These are phyloP conservation scores for Periophthalmus modestus DNA, from an alignment of 2,113 vertebrate genomes.

Conservation along the genomic window DNA sequence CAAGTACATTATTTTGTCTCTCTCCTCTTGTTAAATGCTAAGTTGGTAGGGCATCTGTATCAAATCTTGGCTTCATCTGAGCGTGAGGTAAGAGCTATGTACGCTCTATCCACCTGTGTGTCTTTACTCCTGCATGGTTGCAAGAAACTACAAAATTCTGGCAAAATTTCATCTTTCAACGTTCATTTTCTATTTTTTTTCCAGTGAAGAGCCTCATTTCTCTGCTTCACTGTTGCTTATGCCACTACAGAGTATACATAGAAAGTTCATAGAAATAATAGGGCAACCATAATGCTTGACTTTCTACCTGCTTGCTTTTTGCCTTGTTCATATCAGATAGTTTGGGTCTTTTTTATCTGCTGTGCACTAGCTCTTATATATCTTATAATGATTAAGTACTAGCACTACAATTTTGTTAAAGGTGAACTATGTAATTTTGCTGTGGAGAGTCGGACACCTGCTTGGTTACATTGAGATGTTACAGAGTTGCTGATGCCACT, in stretches of 20 bases:
- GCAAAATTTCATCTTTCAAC: conserved; percentile 29
- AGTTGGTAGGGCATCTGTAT: conserved; percentile 77
- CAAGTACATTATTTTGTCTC: conserved; percentile 65
- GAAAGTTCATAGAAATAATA: conserved; percentile 44
- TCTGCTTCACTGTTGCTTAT: conserved; percentile 46
- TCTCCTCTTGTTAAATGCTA: conserved; percentile 74
- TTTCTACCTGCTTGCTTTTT: conserved; percentile 65
- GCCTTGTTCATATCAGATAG: conserved; percentile 38
- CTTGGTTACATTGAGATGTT: no score
- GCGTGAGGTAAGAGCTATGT: conserved; percentile 75
- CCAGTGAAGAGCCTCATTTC: conserved; percentile 53
- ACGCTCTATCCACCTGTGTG: conserved; percentile 28
- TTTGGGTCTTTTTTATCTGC: conserved; percentile 35
- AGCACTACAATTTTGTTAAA: no score
- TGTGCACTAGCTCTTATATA: conserved; percentile 40
- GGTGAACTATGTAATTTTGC: no score
- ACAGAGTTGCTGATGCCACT: no score
- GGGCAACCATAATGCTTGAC: conserved; percentile 50
- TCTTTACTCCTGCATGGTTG: conserved; percentile 48
- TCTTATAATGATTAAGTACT: conserved; percentile 9
- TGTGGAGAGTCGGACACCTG: no score
- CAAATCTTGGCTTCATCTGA: conserved; percentile 73
- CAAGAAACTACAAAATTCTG: conserved; percentile 30
- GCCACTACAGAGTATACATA: conserved; percentile 26
- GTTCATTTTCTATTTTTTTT: conserved; percentile 53